Percentiles rank a stretch among this genome's conserved stretches.
These are phyloP conservation scores for Drosophila repleta DNA, from an alignment of 1,140 invertebrate species.

Conservation along the genomic window DNA sequence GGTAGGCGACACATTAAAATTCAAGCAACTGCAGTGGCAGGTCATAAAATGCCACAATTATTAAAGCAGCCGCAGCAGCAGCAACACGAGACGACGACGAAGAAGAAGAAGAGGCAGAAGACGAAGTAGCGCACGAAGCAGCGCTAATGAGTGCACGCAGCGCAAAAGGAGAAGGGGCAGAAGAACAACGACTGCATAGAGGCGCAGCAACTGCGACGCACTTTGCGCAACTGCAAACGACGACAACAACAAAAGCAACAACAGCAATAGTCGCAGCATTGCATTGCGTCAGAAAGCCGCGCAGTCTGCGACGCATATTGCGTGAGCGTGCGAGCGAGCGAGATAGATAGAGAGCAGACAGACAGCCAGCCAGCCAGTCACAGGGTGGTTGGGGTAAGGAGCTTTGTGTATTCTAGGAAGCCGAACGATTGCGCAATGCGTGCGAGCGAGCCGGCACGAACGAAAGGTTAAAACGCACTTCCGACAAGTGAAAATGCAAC, in stretches of 20 bases:
- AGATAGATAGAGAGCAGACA: conserved; percentile 16
- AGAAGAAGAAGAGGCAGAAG: conserved; percentile 6
- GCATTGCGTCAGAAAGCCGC: conserved; percentile 56
- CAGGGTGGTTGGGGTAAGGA: conserved; percentile 13
- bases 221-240: conserved; percentile 76
- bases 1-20: conserved; percentile 71
- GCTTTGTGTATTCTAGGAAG: conserved; percentile 63
- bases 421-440: conserved; percentile 65
- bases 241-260: conserved; percentile 22
- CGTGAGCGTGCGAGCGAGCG: conserved; percentile 3
- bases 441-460: conserved; percentile 3
- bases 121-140: conserved; percentile 19
- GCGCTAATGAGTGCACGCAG: conserved; percentile 11
- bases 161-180: background rate
- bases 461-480: conserved; percentile 55
- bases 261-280: conserved; percentile 16
- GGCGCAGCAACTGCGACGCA: conserved; percentile 52
- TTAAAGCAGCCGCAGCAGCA: conserved; percentile 31
- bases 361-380: too few species aligned
- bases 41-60: conserved; percentile 72
- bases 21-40: conserved; percentile 73
- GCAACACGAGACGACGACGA: conserved; percentile 16
- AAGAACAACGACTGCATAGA: conserved; percentile 14
- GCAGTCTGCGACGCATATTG: conserved; percentile 50
- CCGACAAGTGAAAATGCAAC: conserved; percentile 76